These are phyloP conservation scores for Andrena fulva DNA, from an alignment of 2,888 invertebrate genomes.

Conservation along the genomic window DNA sequence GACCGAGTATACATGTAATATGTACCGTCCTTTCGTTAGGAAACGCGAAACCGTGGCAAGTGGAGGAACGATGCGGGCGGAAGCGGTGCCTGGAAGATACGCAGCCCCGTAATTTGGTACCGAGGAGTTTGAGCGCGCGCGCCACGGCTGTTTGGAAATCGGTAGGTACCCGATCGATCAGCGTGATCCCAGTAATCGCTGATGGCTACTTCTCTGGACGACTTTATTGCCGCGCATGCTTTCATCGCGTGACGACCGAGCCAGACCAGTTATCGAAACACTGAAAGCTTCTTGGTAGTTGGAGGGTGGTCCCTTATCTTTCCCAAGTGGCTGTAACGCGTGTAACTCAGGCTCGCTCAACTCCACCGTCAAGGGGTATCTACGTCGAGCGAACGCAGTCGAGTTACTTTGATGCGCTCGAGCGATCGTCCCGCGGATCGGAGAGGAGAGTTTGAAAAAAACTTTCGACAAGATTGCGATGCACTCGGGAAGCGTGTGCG, in stretches of 20 bases:
- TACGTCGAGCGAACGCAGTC: background rate
- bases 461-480: background rate
- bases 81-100: background rate
- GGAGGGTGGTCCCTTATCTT: conserved; percentile 65
- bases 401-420: background rate
- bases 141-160: background rate
- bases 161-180: background rate
- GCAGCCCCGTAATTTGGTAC: background rate
- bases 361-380: background rate
- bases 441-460: too few relatives aligned
- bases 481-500: background rate
- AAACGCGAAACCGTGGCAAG: background rate
- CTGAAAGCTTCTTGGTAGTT: conserved; percentile 66
- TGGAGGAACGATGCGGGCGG: too few relatives aligned
- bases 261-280: conserved; percentile 54
- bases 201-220: background rate
- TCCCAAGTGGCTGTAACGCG: conserved; percentile 36
- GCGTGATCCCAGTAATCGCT: background rate
- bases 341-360: conserved; percentile 38
- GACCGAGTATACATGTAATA: too few relatives aligned
- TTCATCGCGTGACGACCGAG: conserved; percentile 25
- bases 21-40: too few relatives aligned
- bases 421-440: background rate
- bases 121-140: background rate
- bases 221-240: background rate